phyloP scores from a whole-genome alignment of 2,888 invertebrate genomes.

The Eupithecia vulgata region DNA sequence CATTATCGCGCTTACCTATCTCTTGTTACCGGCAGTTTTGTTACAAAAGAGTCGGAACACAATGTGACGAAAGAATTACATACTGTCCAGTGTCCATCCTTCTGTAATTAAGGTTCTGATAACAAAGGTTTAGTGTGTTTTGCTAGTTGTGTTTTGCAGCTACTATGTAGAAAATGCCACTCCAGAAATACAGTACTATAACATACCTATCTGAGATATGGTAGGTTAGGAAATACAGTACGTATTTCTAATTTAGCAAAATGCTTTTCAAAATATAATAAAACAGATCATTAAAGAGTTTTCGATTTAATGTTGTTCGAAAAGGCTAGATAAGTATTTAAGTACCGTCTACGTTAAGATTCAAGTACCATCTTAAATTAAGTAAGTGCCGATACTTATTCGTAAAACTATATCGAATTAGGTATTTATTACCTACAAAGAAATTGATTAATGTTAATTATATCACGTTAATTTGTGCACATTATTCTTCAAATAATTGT shows the following conservation, averaged over 20 bases:
- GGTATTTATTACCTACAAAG: not conserved
- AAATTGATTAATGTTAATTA: not conserved
- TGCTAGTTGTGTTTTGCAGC: not conserved
- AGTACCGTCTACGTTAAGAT: not conserved
- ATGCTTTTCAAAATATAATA: not conserved
- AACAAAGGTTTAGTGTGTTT: slow-evolving; percentile 23
- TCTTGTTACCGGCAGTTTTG: slow-evolving; percentile 63
- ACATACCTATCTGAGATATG: too few species aligned
- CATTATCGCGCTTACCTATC: slow-evolving; percentile 58
- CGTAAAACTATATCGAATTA: not conserved
- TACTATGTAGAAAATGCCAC: not conserved
- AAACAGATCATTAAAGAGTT: not conserved
- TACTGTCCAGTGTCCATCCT: slow-evolving; percentile 64
- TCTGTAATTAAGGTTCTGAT: slow-evolving; percentile 52
- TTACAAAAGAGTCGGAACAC: slow-evolving; percentile 59
- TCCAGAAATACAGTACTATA: too few species aligned
- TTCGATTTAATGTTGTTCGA: not conserved
- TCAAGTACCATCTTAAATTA: too few species aligned
- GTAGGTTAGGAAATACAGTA: not conserved
- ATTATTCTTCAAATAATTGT: not conserved
- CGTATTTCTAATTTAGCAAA: not conserved
- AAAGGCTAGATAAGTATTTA: not conserved
- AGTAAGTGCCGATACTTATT: not conserved
- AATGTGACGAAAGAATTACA: slow-evolving; percentile 60
- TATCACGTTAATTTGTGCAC: not conserved